Evolutionary conservation across 2,113 vertebrate genomes (phyloP).

Genomic region (Crotalus horridus): DNA sequence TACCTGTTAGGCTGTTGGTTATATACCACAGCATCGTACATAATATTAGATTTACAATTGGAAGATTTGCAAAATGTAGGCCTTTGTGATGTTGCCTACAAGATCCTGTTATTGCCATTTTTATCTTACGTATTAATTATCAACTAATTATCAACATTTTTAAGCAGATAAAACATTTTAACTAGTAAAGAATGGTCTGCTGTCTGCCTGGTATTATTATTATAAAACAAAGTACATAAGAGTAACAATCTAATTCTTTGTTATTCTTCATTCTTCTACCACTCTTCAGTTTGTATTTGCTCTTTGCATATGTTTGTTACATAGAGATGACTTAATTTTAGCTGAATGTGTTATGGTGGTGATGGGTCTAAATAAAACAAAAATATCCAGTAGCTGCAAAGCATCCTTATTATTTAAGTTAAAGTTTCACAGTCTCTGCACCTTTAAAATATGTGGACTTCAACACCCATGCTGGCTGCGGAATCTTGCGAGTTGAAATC

Average conservation of each 20-base stretch:
- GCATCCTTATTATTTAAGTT: neutral
- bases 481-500: neutral
- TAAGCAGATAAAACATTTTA: rapidly evolving
- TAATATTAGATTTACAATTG: neutral
- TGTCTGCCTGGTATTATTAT: rapidly evolving
- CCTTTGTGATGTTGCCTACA: neutral
- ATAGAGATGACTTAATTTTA: conserved; percentile 6
- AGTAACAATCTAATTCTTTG: neutral
- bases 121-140: neutral
- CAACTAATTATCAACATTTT: conserved; percentile 9
- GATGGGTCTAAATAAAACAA: neutral
- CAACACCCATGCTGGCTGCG: too few species aligned
- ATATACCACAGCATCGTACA: neutral
- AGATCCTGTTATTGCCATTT: neutral
- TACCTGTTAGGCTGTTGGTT: neutral
- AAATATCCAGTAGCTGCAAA: neutral
- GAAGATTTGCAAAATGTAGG: neutral
- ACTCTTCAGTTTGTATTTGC: rapidly evolving
- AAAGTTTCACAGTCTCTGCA: neutral
- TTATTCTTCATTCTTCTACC: neutral
- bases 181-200: rapidly evolving
- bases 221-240: neutral
- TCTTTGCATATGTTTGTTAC: conserved; percentile 4
- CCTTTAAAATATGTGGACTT: neutral
- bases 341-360: neutral